Evolutionary conservation across 2,888 invertebrate species (phyloP).

Genomic region (Epistrophella euchroma): DNA sequence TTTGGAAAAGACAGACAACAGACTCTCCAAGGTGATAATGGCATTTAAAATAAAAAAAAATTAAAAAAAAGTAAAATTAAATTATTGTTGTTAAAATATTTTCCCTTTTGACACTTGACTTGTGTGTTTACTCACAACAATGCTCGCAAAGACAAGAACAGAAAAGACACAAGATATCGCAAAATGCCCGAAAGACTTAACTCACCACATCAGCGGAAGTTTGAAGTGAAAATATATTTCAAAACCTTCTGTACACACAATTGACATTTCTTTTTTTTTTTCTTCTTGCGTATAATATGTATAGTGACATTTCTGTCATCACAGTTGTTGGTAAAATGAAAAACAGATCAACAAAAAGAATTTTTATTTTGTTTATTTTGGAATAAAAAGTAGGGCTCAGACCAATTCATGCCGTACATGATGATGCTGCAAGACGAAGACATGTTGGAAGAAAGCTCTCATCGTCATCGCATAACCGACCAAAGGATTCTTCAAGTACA

Average conservation of each 20-base stretch:
- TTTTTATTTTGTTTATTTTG: conserved; percentile 51
- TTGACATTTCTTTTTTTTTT: conserved; percentile 66
- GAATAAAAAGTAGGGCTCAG: conserved; percentile 23
- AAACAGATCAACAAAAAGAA: conserved; percentile 19
- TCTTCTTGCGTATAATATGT: conserved; percentile 1
- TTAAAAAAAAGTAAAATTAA: conserved; percentile 42
- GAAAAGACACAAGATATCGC: background rate
- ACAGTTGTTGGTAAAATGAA: conserved; percentile 62
- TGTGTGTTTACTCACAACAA: conserved; percentile 38
- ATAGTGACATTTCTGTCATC: conserved; percentile 37
- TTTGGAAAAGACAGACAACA: background rate
- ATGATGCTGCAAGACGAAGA: background rate
- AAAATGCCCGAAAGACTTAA: background rate
- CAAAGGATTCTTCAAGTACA: conserved; percentile 47
- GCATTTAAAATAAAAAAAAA: conserved; percentile 48
- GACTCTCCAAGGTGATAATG: conserved; percentile 60
- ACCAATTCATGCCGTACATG: background rate
- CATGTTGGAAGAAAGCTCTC: conserved; percentile 41
- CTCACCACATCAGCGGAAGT: background rate
- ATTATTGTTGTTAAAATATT: conserved; percentile 59
- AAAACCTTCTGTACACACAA: conserved; percentile 73
- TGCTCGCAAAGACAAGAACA: conserved; percentile 39
- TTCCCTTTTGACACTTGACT: conserved; percentile 75
- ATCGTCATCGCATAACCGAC: background rate
- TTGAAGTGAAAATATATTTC: conserved; percentile 64